Percentiles rank a stretch among this genome's conserved stretches.
These are phyloP conservation scores for Xiphorhynchus elegans DNA, from an alignment of 2,113 vertebrate genomes.

Conservation along the genomic window DNA sequence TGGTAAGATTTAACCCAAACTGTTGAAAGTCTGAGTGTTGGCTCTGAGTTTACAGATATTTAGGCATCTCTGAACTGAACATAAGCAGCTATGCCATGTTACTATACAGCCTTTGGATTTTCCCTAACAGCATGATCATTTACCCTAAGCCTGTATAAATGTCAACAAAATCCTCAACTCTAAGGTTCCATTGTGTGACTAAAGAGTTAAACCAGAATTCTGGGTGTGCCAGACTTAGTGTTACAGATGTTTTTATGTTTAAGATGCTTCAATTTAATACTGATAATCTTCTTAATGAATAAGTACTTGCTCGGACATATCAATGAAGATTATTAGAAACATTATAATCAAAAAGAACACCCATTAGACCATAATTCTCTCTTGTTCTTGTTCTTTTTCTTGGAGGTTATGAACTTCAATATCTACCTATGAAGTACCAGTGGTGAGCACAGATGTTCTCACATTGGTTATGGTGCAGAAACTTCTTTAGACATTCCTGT, in stretches of 20 bases:
- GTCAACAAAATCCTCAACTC: background rate
- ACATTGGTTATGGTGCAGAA: background rate
- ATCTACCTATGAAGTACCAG: background rate
- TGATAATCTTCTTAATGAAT: background rate
- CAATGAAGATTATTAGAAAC: background rate
- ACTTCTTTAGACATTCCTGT: background rate
- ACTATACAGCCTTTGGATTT: background rate
- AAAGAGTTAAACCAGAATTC: background rate
- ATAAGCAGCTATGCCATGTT: background rate
- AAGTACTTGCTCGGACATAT: background rate
- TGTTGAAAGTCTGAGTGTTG: background rate
- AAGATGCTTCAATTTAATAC: background rate
- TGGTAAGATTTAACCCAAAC: background rate
- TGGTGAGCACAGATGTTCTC: background rate
- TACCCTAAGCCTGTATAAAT: background rate
- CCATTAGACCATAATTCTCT: background rate
- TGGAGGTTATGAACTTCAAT: background rate
- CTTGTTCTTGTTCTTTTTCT: background rate
- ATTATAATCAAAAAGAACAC: background rate
- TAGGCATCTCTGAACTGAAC: background rate
- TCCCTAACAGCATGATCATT: background rate
- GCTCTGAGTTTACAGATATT: background rate
- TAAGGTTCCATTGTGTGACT: background rate
- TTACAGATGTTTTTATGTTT: background rate
- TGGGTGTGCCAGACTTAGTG: background rate